These are phyloP conservation scores for Bellardia pandia DNA, from an alignment of 2,888 invertebrate species.

Conservation along the genomic window DNA sequence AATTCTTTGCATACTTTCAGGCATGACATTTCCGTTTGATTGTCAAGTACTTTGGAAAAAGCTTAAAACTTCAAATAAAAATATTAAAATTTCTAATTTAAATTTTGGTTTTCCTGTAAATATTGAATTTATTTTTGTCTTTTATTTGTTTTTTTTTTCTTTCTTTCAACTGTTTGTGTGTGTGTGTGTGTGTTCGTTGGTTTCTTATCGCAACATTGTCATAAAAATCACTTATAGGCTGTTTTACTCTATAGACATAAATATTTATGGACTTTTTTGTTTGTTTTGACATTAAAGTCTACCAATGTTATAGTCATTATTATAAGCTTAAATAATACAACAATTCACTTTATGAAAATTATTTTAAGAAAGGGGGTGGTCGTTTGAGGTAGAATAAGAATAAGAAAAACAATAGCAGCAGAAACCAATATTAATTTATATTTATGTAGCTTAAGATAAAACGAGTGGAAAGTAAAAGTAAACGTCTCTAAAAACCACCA, in stretches of 20 bases:
- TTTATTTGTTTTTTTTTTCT: not conserved
- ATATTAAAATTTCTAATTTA: conserved; percentile 17
- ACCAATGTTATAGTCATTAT: conserved; percentile 46
- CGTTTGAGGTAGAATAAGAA: not conserved
- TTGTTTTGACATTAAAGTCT: conserved; percentile 59
- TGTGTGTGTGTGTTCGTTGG: not conserved
- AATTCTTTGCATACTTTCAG: conserved; percentile 49
- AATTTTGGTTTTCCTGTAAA: conserved; percentile 8
- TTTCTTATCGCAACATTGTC: conserved; percentile 46
- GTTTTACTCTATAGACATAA: conserved; percentile 52
- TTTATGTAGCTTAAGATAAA: conserved; percentile 59
- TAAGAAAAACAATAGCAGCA: not conserved
- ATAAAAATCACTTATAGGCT: conserved; percentile 63
- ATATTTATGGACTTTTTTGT: conserved; percentile 64
- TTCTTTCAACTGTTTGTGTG: not conserved
- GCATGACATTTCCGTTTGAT: conserved; percentile 51
- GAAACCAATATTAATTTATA: conserved; percentile 51
- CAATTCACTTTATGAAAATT: conserved; percentile 10
- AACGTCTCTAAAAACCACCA: conserved; percentile 30
- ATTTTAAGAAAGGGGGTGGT: not conserved
- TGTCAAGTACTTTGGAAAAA: conserved; percentile 14
- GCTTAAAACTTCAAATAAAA: conserved; percentile 25
- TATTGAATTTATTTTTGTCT: conserved; percentile 21
- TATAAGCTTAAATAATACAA: conserved; percentile 42
- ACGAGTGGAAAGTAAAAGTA: conserved; percentile 26